These are phyloP conservation scores for Holacanthus passer DNA, from an alignment of 2,113 vertebrate species.

Conservation along the genomic window DNA sequence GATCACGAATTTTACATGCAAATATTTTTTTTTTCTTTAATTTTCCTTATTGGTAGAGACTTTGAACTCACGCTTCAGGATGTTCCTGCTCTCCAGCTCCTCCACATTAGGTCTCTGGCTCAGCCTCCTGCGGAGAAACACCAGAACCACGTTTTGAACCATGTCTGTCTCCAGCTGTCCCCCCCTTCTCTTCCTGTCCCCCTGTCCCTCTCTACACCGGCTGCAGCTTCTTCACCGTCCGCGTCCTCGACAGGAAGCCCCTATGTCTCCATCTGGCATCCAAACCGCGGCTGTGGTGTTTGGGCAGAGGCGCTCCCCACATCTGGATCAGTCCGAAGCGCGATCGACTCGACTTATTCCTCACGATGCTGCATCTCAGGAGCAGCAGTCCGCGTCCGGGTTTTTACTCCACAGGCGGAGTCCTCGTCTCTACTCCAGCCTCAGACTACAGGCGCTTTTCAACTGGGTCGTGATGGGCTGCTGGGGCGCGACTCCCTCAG, in stretches of 20 bases:
- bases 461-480: slow-evolving; percentile 75
- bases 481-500: slow-evolving; percentile 64
- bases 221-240: slow-evolving; percentile 64
- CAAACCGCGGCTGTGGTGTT: slow-evolving; percentile 79
- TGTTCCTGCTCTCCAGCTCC: slow-evolving; percentile 97
- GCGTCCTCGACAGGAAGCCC: slow-evolving; percentile 75
- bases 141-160: slow-evolving; percentile 95
- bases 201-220: slow-evolving; percentile 42
- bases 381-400: not conserved
- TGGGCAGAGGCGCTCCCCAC: slow-evolving; percentile 79
- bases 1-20: not conserved
- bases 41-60: not conserved
- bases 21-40: not conserved
- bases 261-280: slow-evolving; percentile 81
- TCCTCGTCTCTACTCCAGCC: no score
- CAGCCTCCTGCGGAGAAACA: slow-evolving; percentile 98
- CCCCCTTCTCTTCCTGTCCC: no score
- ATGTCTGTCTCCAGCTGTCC: slow-evolving; percentile 70
- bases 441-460: slow-evolving; percentile 59
- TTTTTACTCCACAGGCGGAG: no score
- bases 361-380: slow-evolving; percentile 37
- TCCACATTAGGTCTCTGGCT: slow-evolving; percentile 98
- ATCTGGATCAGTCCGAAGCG: slow-evolving; percentile 74
- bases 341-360: slow-evolving; percentile 23
- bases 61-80: slow-evolving; percentile 94